A percentile compares a stretch with the other conserved stretches of the same genome.
Evolutionary conservation across 2,797 vertebrate species (phyloP).

Genomic region (Rousettus madagascariensis): DNA sequence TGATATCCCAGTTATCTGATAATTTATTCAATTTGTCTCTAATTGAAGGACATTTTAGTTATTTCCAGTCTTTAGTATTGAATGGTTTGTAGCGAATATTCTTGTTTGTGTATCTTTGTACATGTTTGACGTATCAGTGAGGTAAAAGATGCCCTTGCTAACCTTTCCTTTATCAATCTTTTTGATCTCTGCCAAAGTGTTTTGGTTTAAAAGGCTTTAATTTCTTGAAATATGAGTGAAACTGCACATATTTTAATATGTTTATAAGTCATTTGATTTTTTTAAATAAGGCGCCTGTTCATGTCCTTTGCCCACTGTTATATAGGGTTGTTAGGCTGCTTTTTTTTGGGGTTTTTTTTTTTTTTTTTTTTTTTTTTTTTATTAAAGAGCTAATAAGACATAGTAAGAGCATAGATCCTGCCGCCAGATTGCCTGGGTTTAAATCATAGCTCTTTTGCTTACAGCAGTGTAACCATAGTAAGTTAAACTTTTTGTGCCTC

Average conservation of each 20-base stretch:
- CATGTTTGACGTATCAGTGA: not conserved
- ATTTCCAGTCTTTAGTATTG: slow-evolving; percentile 6
- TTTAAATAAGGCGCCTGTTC: not conserved
- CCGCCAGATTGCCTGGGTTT: not conserved
- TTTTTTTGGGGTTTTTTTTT: too few relatives aligned
- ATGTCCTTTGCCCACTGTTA: slow-evolving; percentile 5
- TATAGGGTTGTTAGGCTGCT: not conserved
- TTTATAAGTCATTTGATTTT: not conserved
- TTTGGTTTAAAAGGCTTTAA: slow-evolving; percentile 29
- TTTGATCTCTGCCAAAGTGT: slow-evolving; percentile 25
- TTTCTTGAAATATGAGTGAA: slow-evolving; percentile 2
- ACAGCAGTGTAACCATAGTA: not conserved
- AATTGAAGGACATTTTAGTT: not conserved
- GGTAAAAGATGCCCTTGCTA: slow-evolving; percentile 16
- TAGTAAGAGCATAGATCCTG: not conserved
- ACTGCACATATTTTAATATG: not conserved
- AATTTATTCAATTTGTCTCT: not conserved
- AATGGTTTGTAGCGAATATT: slow-evolving; percentile 12
- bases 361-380: not conserved
- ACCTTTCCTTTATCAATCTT: not conserved
- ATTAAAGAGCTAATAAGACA: not conserved
- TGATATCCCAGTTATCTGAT: not conserved
- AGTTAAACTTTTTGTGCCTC: slow-evolving; percentile 11
- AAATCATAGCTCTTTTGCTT: slow-evolving; percentile 4
- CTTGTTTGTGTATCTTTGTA: not conserved